Base-by-base conservation (phyloP, 2,888 invertebrate genomes). In the Halictus quadricinctus region DNA sequence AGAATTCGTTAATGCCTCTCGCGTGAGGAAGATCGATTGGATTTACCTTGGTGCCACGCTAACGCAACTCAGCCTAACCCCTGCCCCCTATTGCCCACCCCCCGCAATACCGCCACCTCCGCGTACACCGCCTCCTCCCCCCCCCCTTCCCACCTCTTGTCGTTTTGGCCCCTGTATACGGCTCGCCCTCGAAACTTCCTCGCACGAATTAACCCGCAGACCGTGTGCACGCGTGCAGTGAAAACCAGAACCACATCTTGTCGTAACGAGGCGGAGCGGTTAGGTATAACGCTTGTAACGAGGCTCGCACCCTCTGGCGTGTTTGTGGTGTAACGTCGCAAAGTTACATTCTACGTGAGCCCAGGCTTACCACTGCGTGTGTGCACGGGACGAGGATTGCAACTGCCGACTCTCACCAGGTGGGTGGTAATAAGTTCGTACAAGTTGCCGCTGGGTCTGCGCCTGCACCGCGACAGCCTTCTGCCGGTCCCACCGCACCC, bases 311-410 rank as follows among this genome's bases (percentile, higher is more conserved):
- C 91, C 92, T 92, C 90, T 89, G 92, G 91, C 91, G 90, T 93
- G 93, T 93, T 93, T 93, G 93, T 90, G 93, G 94, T 93, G 89
- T 91, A 92, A 93, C 92, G 92, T 94, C 93, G 92, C 92, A 92
- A 92, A 93, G 92, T 93, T 93, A 91, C 91, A 90, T 91, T 91
- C 90, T 89, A 84, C 85, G 87, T 80, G 88, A 84, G 83, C 81
- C 88, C 85, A 86, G 88, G 90, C 89, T 90, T 88, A 89, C 87
- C 85, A 80, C 90, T 88, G 88, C 87, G 85, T 91, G 88, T 91
- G 87, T 84, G 88, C 81, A 84, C 83, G 83, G 76, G 80, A 72
- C 78, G 76, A 79, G 86, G 86, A 81, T 87, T 87, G 85, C 89
- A 84, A 84, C 87, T 87, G 88, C 85, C 85, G 88, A 80, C 87